Conservation (phyloP, 2,113 vertebrate genomes). For the Pseudorectes ferrugineus region DNA sequence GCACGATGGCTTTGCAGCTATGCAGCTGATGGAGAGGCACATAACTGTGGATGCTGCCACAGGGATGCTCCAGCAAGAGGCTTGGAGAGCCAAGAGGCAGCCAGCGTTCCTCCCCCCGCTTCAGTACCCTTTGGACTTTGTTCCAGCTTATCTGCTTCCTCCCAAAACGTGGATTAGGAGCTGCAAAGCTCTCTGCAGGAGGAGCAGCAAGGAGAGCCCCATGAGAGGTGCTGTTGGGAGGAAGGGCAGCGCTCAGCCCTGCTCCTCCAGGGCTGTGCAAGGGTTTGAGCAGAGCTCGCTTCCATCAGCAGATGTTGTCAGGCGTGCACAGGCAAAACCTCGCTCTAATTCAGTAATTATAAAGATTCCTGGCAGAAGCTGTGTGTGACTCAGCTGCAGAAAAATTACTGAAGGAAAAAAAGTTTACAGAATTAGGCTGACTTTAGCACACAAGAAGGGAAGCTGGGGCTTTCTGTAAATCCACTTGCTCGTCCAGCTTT, state of each 20-base stretch:
- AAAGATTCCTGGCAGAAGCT: slow-evolving; percentile 72
- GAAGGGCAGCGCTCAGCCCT: not conserved
- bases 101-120: not conserved
- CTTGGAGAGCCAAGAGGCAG: not conserved
- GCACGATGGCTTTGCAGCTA: slow-evolving; percentile 19
- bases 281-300: slow-evolving; percentile 2
- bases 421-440: slow-evolving; percentile 42
- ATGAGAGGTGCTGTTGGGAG: not conserved
- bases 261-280: not conserved
- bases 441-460: slow-evolving; percentile 33
- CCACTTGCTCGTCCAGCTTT: not conserved
- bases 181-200: not conserved
- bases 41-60: not conserved
- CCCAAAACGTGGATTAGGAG: not conserved
- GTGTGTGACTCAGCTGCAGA: slow-evolving; percentile 66
- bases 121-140: not conserved
- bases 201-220: not conserved
- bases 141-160: not conserved
- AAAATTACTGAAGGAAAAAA: slow-evolving; percentile 34
- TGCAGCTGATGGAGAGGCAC: not conserved
- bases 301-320: slow-evolving; percentile 63
- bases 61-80: not conserved
- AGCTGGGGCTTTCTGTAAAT: not conserved
- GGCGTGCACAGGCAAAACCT: slow-evolving; percentile 65
- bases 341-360: slow-evolving; percentile 69